Conservation (phyloP, 2,113 vertebrate species). For the Sus scrofa region T2T-Sscrofa CM000822.6:75372501-75373000, state of each 20-base stretch:
- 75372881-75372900: not conserved
- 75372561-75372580: not conserved
- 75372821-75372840: not conserved
- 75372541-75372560: not conserved
- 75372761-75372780: not conserved
- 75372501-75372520: not conserved
- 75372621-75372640: not conserved
- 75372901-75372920: no score
- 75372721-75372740: not conserved
- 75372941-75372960: no score
- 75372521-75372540: no score
- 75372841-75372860: not conserved
- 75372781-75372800: not conserved
- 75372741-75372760: not conserved
- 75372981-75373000: no score
- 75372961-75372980: no score
- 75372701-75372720: not conserved
- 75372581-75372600: not conserved
- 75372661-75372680: not conserved
- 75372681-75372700: not conserved
- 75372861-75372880: not conserved
- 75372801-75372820: not conserved
- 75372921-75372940: no score
- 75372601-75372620: not conserved
- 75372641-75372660: not conserved